Evolutionary conservation across 2,113 vertebrate genomes (phyloP).

Genomic region (Malurus cyaneus): DNA sequence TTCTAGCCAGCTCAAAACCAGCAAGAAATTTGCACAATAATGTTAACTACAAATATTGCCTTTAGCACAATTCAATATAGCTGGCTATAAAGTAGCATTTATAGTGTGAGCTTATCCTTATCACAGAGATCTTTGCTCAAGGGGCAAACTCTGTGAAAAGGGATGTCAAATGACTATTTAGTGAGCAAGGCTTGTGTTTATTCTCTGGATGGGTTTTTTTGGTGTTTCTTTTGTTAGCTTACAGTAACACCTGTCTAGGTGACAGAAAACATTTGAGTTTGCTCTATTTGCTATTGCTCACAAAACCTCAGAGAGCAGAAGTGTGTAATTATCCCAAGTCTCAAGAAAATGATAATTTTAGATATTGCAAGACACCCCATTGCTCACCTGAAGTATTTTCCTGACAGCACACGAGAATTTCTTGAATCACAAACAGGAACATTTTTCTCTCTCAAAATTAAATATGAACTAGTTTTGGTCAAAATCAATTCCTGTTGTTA

Average conservation of each 20-base stretch:
- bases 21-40: conserved; percentile 19
- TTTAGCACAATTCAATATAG: background rate
- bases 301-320: conserved; percentile 25
- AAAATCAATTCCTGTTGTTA: background rate
- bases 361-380: background rate
- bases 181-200: background rate
- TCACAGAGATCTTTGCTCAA: conserved; percentile 8
- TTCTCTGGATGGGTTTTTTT: background rate
- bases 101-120: conserved; percentile 15
- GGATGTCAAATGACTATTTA: conserved; percentile 28
- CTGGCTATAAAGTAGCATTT: conserved; percentile 15
- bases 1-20: background rate
- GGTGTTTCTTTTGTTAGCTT: conserved; percentile 64
- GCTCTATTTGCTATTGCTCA: conserved; percentile 28
- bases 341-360: conserved; percentile 8
- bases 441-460: background rate
- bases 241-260: conserved; percentile 45
- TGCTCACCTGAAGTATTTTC: background rate
- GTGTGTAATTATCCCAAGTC: background rate
- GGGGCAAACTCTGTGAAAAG: background rate
- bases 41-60: conserved; percentile 32
- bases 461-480: background rate
- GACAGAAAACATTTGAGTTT: conserved; percentile 43
- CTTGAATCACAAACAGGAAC: background rate
- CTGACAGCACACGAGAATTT: background rate